Percentiles rank a stretch among this genome's conserved stretches.
phyloP scores from a whole-genome alignment of 1,140 invertebrate species.

The Temnothorax curvispinosus region DNA sequence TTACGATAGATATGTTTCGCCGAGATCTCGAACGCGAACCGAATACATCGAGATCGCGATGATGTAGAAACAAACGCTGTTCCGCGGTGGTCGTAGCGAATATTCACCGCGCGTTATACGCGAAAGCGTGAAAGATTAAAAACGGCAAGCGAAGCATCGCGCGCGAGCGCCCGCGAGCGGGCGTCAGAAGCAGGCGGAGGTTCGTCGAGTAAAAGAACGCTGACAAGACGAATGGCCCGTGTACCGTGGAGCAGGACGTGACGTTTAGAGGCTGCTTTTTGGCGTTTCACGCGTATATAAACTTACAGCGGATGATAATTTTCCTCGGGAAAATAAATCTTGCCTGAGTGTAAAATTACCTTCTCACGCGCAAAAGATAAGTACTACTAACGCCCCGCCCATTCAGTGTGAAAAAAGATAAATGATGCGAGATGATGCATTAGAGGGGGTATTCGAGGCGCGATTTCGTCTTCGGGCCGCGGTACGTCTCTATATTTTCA shows the following conservation, averaged over 20 bases:
- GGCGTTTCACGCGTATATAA: slow-evolving; percentile 36
- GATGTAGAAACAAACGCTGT: neutral
- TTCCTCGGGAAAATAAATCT: slow-evolving; percentile 43
- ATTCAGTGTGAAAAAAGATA: slow-evolving; percentile 42
- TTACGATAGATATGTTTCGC: slow-evolving; percentile 9
- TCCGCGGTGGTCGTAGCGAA: neutral
- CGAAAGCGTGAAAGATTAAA: slow-evolving; percentile 42
- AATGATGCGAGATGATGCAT: slow-evolving; percentile 45
- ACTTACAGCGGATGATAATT: slow-evolving; percentile 49
- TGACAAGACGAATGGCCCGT: slow-evolving; percentile 51
- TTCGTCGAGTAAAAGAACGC: slow-evolving; percentile 38
- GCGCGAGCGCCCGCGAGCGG: neutral
- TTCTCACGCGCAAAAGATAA: slow-evolving; percentile 21
- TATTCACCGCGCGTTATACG: neutral
- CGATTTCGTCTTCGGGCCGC: slow-evolving; percentile 14
- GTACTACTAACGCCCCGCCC: neutral
- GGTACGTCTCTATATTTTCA: neutral
- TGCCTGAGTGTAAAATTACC: slow-evolving; percentile 40
- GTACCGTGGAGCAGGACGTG: slow-evolving; percentile 3
- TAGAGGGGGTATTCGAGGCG: neutral
- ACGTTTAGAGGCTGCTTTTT: slow-evolving; percentile 52
- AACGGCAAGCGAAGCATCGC: neutral
- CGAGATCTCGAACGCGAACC: neutral
- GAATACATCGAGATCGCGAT: neutral
- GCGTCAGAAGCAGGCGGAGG: slow-evolving; percentile 17